Percentiles rank a stretch among this genome's conserved stretches.
Conservation (phyloP, 2,888 invertebrate genomes). For the Neocrepidodera transversa region DNA sequence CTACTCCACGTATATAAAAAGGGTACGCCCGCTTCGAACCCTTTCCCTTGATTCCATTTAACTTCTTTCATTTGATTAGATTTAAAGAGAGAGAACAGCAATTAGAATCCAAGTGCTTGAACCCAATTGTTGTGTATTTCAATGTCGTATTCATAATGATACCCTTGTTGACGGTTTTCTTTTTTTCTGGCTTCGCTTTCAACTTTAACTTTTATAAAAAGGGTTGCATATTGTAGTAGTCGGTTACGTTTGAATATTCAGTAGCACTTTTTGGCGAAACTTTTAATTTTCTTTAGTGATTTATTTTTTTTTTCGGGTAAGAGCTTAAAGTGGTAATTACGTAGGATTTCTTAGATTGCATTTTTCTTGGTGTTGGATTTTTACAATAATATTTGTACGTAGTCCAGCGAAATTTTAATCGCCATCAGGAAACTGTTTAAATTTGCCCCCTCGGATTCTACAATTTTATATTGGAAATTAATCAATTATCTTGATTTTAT, state of each 20-base stretch:
- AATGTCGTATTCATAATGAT: slow-evolving; percentile 30
- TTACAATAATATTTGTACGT: too few relatives aligned
- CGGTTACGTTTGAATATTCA: slow-evolving; percentile 13
- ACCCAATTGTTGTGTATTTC: slow-evolving; percentile 32
- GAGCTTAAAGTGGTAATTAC: not conserved
- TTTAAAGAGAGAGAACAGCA: slow-evolving; percentile 33
- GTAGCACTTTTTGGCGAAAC: slow-evolving; percentile 12
- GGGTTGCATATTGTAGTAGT: not conserved
- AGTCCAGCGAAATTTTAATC: too few relatives aligned
- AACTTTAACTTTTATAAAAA: not conserved
- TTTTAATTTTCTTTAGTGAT: not conserved
- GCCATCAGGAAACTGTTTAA: too few relatives aligned
- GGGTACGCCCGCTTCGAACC: not conserved
- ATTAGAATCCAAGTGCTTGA: slow-evolving; percentile 33
- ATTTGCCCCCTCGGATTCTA: too few relatives aligned
- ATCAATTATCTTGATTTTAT: too few relatives aligned
- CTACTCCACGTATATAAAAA: too few relatives aligned
- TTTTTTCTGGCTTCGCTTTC: slow-evolving; percentile 3
- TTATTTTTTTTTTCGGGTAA: slow-evolving; percentile 5
- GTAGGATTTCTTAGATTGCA: too few relatives aligned
- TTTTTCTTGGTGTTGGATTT: too few relatives aligned
- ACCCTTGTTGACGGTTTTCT: slow-evolving; percentile 29
- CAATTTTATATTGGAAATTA: too few relatives aligned
- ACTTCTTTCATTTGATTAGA: slow-evolving; percentile 34
- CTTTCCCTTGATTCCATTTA: slow-evolving; percentile 17